phyloP scores from a whole-genome alignment of 2,888 invertebrate genomes.

The Melanophora roralis region DNA sequence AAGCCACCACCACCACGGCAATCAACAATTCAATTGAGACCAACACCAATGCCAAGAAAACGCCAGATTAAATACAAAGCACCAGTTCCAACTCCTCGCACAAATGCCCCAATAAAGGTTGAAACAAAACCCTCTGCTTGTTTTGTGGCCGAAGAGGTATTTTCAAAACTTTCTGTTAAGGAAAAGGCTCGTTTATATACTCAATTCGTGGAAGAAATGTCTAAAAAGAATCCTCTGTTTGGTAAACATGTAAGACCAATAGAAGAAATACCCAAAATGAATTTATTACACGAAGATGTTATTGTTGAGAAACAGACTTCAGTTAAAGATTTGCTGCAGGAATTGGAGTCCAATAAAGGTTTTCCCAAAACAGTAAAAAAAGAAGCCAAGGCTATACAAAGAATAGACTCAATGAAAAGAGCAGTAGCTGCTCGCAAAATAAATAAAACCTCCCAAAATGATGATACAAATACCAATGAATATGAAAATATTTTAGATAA shows the following conservation, averaged over 20 bases:
- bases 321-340: constrained; percentile 68
- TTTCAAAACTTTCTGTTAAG: constrained; percentile 71
- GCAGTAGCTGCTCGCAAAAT: background rate
- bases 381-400: constrained; percentile 35
- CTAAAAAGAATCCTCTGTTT: constrained; percentile 69
- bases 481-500: constrained; percentile 58
- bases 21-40: background rate
- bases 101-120: constrained; percentile 5
- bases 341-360: constrained; percentile 68
- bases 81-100: constrained; percentile 59
- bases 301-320: constrained; percentile 68
- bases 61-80: constrained; percentile 42
- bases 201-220: constrained; percentile 71
- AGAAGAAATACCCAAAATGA: constrained; percentile 59
- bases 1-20: constrained; percentile 1
- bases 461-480: background rate
- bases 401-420: constrained; percentile 2
- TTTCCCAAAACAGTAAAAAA: constrained; percentile 1
- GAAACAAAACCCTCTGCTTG: constrained; percentile 53
- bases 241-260: constrained; percentile 65
- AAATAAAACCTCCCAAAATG: background rate
- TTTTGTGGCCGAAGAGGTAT: constrained; percentile 71
- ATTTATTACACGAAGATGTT: constrained; percentile 63
- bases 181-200: constrained; percentile 72
- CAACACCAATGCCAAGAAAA: background rate